Percentiles rank a stretch among this genome's conserved stretches.
phyloP scores from a whole-genome alignment of 37 sponge, comb jelly and placozoan species.

The Chondrosia reniformis region DNA sequence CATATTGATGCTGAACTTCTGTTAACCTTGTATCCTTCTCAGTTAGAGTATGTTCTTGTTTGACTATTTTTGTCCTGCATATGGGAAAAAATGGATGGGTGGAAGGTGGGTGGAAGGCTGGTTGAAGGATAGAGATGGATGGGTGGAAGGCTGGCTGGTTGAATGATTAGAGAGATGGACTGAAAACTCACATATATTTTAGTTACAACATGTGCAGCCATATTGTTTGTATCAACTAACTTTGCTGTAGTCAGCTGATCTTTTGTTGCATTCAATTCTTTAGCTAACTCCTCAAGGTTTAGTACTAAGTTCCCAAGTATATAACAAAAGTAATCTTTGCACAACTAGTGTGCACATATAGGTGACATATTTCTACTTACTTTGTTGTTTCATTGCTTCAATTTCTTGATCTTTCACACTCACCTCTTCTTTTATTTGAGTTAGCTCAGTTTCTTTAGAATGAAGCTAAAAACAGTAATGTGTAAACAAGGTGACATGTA shows the following conservation, averaged over 20 bases:
- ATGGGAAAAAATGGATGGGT: neutral
- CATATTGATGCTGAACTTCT: slow-evolving; percentile 5
- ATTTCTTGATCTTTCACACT: no score
- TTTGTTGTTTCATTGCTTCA: no score
- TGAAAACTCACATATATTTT: neutral
- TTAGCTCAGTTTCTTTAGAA: no score
- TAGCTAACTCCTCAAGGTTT: slow-evolving; percentile 31
- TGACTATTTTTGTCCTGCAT: neutral
- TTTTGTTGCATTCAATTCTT: slow-evolving; percentile 49
- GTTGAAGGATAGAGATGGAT: neutral
- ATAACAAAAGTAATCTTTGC: no score
- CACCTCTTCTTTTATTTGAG: no score
- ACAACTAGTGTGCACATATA: no score
- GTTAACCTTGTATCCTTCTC: slow-evolving; percentile 19
- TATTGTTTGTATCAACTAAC: no score
- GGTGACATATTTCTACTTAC: no score
- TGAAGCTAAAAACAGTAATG: no score
- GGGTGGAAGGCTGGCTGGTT: neutral
- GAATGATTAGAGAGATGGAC: neutral
- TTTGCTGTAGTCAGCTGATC: neutral
- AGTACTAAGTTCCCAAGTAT: no score
- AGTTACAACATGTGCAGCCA: no score
- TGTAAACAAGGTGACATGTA: no score
- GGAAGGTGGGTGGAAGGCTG: neutral
- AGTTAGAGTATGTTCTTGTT: neutral